A percentile compares a stretch with the other conserved stretches of the same genome.
Evolutionary conservation across 2,888 invertebrate species (phyloP).

Genomic region (Athalia circularis): DNA sequence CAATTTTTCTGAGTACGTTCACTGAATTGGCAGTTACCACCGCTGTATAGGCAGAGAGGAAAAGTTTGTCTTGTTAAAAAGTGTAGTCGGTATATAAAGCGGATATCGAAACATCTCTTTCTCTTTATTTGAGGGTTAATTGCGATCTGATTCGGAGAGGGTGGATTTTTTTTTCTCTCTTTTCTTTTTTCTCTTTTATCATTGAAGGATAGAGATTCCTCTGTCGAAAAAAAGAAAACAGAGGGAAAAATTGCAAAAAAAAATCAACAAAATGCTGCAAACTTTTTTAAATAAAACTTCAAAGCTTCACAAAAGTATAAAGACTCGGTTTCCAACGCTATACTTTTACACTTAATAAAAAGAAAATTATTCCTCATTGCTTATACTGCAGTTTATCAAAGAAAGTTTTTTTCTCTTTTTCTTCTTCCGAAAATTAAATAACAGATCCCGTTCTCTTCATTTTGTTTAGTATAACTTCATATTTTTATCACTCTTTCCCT

Average conservation of each 20-base stretch:
- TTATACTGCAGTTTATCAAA: too few species aligned
- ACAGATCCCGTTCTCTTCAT: too few species aligned
- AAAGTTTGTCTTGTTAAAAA: slow-evolving; percentile 29
- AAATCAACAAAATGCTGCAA: neutral
- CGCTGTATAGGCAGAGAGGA: neutral
- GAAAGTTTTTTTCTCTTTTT: too few species aligned
- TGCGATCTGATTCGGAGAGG: neutral
- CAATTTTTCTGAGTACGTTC: neutral
- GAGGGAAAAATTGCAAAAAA: neutral
- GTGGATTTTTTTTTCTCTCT: too few species aligned
- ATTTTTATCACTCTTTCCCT: too few species aligned
- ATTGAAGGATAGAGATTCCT: too few species aligned
- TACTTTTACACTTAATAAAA: neutral
- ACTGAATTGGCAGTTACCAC: slow-evolving; percentile 12
- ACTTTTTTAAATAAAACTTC: slow-evolving; percentile 3
- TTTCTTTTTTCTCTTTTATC: too few species aligned
- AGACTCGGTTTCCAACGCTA: neutral
- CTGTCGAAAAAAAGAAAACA: neutral
- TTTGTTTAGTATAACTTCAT: too few species aligned
- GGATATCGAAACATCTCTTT: slow-evolving; percentile 37
- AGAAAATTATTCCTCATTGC: neutral
- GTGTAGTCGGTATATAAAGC: neutral
- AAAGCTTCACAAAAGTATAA: neutral
- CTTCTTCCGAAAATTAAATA: too few species aligned
- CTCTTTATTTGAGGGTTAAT: slow-evolving; percentile 15